These are phyloP conservation scores for Molorchus minor DNA, from an alignment of 2,888 invertebrate species.

Conservation along the genomic window DNA sequence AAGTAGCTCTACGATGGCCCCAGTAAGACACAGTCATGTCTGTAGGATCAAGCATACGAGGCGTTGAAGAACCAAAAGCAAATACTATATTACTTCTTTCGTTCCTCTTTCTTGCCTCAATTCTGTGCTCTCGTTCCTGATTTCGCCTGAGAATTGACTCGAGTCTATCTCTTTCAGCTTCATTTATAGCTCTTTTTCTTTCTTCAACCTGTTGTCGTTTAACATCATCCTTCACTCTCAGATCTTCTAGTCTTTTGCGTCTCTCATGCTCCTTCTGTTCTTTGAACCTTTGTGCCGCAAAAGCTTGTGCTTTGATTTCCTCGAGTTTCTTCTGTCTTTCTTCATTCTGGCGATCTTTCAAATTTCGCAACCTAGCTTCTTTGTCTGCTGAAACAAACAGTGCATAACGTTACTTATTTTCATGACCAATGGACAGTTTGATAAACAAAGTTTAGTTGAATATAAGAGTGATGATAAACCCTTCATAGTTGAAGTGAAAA, in stretches of 20 bases:
- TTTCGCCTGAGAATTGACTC: slow-evolving; percentile 88
- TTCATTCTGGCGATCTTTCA: slow-evolving; percentile 88
- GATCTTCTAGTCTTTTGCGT: slow-evolving; percentile 82
- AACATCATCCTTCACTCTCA: slow-evolving; percentile 80
- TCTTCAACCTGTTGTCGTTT: slow-evolving; percentile 81
- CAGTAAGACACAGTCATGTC: slow-evolving; percentile 84
- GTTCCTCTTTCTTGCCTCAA: slow-evolving; percentile 81
- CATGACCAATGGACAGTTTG: too few species aligned
- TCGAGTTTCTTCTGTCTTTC: slow-evolving; percentile 89
- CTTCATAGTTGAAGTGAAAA: too few species aligned
- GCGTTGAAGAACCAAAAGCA: slow-evolving; percentile 93
- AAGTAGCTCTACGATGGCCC: slow-evolving; percentile 89
- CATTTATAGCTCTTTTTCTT: slow-evolving; percentile 87
- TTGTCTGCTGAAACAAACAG: slow-evolving; percentile 62
- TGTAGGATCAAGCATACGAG: slow-evolving; percentile 83
- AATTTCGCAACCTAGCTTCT: slow-evolving; percentile 75
- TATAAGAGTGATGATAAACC: too few species aligned
- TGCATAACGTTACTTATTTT: not conserved
- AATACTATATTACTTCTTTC: slow-evolving; percentile 81
- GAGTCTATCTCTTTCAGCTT: slow-evolving; percentile 86
- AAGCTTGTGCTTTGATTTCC: slow-evolving; percentile 87
- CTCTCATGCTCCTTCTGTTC: slow-evolving; percentile 90
- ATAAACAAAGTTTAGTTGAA: too few species aligned
- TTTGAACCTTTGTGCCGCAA: slow-evolving; percentile 87
- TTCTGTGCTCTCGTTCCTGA: slow-evolving; percentile 63